Evolutionary conservation across 2,888 invertebrate species (phyloP), one percentile per base, ranked within the genome.

Genomic region (Pollenia griseotomentosa): DNA sequence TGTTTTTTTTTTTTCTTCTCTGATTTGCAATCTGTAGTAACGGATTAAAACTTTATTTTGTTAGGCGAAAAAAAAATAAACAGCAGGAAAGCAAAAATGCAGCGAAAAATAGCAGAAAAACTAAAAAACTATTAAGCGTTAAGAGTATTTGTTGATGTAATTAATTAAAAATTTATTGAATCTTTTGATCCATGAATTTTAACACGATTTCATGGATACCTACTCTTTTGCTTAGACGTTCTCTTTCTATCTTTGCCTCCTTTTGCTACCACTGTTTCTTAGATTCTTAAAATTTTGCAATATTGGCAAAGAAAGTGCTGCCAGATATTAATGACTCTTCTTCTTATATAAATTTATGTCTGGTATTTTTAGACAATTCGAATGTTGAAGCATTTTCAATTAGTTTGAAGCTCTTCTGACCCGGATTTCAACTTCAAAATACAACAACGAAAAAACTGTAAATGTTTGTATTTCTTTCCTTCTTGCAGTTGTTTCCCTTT

Each of bases 131-230:
- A 19, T 12, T 66, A 33, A 33, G 78, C 40, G 68, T 2, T 59
- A 44, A 16, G 42, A 40, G 44, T 40, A 48, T 46, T 70, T 51
- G 66, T 61, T 51, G 61, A n/a, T 57, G 48, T 74, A 70, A 82
- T 86, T 86, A 86, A 86, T 86, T 86, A 65, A 23, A 51, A 83
- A 79, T 63, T 83, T 86, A 75, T 83, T 33, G 48, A 75, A 78
- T 68, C 63, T 42, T 74, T 79, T 86, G 78, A 86, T 79, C 66
- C 68, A 74, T 79, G 63, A 74, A 86, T 68, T 79, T 63, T 74
- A 83, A 51, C 66, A 61, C 55, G 66, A 40, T 65, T 75, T 63
- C 14, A 44, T 66, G 83, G 44, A 10, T 33, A 55, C 33, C 33
- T 42, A 40, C 2, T 9, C 40, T 33, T 8, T 14, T 14, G 19